These are phyloP conservation scores for Coelopa frigida DNA, from an alignment of 1,140 invertebrate species.

Conservation along the genomic window DNA sequence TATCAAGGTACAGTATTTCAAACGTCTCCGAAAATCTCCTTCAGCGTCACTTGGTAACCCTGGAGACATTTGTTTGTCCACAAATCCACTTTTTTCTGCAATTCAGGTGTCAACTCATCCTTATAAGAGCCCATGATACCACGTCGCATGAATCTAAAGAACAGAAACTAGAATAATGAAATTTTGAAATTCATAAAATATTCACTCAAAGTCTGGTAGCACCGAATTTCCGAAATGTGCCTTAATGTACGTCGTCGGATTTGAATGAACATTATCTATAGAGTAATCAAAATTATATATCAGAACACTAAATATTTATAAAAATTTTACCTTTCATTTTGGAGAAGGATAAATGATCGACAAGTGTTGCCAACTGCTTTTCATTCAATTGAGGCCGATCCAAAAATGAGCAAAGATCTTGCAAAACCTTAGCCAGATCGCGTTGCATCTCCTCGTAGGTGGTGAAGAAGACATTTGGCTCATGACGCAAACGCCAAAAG, in stretches of 20 bases:
- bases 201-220: background rate
- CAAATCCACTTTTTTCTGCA: constrained; percentile 59
- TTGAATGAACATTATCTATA: background rate
- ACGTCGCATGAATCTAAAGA: constrained; percentile 60
- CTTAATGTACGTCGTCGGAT: background rate
- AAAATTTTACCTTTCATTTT: constrained; percentile 55
- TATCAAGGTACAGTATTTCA: too few relatives aligned
- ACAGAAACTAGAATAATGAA: background rate
- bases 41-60: background rate
- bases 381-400: constrained; percentile 45
- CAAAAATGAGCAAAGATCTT: constrained; percentile 51
- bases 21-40: constrained; percentile 10
- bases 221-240: background rate
- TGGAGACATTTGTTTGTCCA: constrained; percentile 27
- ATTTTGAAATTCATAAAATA: background rate
- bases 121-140: constrained; percentile 74
- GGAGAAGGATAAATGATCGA: constrained; percentile 51
- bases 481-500: constrained; percentile 48
- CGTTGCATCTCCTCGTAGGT: constrained; percentile 58
- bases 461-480: constrained; percentile 51
- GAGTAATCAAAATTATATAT: background rate
- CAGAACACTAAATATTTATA: too few relatives aligned
- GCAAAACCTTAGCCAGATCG: constrained; percentile 52
- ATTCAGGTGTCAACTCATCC: constrained; percentile 63
- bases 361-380: constrained; percentile 46